phyloP scores from a whole-genome alignment of 2,797 vertebrate species.

The Arctocebus calabarensis region DNA sequence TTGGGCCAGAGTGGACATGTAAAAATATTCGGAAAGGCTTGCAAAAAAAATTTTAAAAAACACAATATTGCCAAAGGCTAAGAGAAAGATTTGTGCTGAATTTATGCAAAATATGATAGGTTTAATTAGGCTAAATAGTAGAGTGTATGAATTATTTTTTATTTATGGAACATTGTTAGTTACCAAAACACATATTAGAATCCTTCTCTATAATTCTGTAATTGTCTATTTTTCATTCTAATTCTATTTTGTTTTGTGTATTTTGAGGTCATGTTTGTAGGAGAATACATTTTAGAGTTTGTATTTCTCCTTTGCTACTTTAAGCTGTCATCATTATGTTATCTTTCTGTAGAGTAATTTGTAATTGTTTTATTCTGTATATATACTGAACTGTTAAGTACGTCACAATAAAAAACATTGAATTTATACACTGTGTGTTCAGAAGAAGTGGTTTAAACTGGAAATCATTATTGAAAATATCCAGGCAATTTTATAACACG shows the following conservation, averaged over 20 bases:
- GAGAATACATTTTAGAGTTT: neutral
- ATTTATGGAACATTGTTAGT: neutral
- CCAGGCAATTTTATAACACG: neutral
- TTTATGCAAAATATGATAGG: neutral
- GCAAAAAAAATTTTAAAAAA: neutral
- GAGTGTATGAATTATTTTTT: neutral
- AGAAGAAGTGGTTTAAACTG: neutral
- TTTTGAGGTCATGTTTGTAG: neutral
- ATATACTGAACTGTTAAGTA: neutral
- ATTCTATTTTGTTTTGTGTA: neutral
- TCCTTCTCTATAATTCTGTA: neutral
- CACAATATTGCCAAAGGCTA: neutral
- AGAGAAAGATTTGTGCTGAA: neutral
- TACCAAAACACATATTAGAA: neutral
- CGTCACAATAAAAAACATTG: neutral
- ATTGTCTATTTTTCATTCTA: neutral
- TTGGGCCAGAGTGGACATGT: neutral
- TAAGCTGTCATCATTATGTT: neutral
- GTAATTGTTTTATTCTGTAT: neutral
- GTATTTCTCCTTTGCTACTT: neutral
- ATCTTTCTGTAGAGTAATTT: neutral
- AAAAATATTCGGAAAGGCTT: neutral
- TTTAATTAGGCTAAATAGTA: neutral
- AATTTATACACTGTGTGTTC: neutral
- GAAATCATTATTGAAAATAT: neutral